Evolutionary conservation across 2,113 vertebrate species (phyloP), one percentile per base, ranked within the genome.

Genomic region (Equus przewalskii): DNA sequence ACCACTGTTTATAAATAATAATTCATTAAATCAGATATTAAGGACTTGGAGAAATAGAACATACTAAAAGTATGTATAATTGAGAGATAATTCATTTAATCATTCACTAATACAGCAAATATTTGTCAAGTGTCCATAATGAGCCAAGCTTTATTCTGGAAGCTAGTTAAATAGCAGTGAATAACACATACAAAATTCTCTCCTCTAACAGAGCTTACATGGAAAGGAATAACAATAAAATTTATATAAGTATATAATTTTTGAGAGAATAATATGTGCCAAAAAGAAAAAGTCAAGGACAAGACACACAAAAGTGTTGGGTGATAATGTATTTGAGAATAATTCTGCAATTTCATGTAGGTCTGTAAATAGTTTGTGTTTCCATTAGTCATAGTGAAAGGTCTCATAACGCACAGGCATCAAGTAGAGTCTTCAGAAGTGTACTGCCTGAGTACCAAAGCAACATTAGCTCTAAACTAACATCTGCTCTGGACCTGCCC

Each of bases 51-150:
- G 44, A 91, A 67, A 81, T 81, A 16, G 36, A 75, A 73, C 80
- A 49, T 86, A 80, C 8, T n/a, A 78, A 90, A 44, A 7, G 8
- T 41, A 46, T 8, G 15, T 21, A 22, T 96, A 84, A 70, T 30
- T 80, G 33, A 58, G 18, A 80, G 36, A 30, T 18, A 69, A 79
- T 58, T 91, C 18, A 86, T 65, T 91, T 13, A 86, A 33, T 85
- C 30, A 79, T 85, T 94, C 54, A 56, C 19, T 70, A 54, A 93
- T 9, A 83, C 46, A 82, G 58, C 9, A 92, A 88, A 92, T 82
- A 92, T 58, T 58, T 69, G 78, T 72, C 64, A 85, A 33, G 18
- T 46, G 8, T 44, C 26, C 54, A 58, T 21, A 89, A 83, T 78
- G 19, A 72, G 51, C 44, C 12, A 13, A 83, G 16, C 10, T 84